Evolutionary conservation across 2,113 vertebrate genomes (phyloP), one percentile per base, ranked within the genome.

Genomic region (Corythaeola cristata): DNA sequence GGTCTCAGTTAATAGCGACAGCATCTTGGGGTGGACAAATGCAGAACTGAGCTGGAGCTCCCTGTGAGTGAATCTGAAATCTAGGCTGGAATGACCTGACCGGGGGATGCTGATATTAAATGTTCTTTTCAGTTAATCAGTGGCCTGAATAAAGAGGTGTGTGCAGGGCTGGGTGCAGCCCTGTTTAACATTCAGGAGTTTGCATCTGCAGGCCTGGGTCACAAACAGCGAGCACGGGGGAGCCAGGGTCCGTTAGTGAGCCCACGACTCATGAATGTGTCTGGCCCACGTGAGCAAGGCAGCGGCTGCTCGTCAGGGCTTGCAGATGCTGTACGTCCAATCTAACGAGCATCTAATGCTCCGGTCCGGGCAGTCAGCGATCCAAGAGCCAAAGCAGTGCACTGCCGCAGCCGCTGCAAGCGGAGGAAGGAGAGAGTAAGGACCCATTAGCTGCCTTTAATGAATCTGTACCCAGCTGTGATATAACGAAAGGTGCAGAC

Each of bases 331-430:
- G 0, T 6, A 11, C 52, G 23, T n/a, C 50, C 44, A 16, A 5
- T 17, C 18, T 44, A 44, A 44, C 41, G 41, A 44, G 9, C 15
- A 8, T 27, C 35, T 4, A 12, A 11, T 32, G 52, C 28, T 49
- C 44, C 18, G 21, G 27, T 16, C 47, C 2, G 0, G 32, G 17
- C 49, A 26, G 79, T 2, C 44, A 24, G 56, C 68, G 22, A 15
- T 21, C n/a, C 32, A 7, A 27, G 39, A 50, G 21, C 37, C 32
- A 26, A 56, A 52, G 67, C 27, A 12, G 17, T 0, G 22, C 1
- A 0, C 37, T 63, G 63, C 67, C 2, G 0, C n/a, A 59, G 64
- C 53, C 0, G 0, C 27, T 47, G 44, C 24, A 14, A 28, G 53
- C 6, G 28, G 26, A 64, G 20, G 30, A 74, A 59, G 12, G 26